Conservation (phyloP, 2,797 vertebrate species). For the Limnodromus scolopaceus region DNA sequence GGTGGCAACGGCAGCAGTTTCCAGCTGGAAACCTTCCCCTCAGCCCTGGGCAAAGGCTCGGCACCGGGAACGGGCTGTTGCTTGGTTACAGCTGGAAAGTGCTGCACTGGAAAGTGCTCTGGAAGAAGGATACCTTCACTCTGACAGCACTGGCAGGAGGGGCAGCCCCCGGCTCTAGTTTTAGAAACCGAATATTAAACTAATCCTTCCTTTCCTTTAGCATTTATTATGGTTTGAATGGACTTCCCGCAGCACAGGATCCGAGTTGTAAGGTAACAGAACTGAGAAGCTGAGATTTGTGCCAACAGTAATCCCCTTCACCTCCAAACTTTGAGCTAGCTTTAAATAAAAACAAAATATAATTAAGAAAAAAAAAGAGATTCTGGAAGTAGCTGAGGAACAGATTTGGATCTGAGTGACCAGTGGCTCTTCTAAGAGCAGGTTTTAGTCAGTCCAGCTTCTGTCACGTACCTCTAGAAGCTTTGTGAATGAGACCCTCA, state of each 20-base stretch:
- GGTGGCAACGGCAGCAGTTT: background rate
- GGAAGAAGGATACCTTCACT: constrained; percentile 37
- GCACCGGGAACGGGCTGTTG: background rate
- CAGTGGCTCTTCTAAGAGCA: background rate
- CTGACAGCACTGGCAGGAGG: constrained; percentile 22
- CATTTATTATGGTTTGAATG: background rate
- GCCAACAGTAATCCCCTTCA: background rate
- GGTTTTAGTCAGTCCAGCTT: background rate
- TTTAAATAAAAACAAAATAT: background rate
- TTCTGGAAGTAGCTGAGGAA: background rate
- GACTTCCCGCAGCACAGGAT: background rate
- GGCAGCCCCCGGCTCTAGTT: background rate
- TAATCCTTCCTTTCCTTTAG: background rate
- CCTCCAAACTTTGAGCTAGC: background rate
- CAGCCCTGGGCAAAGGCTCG: background rate
- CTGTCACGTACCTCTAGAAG: background rate
- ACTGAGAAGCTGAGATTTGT: background rate
- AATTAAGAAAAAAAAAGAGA: background rate
- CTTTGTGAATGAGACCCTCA: background rate
- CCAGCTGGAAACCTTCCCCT: background rate
- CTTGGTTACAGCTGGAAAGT: constrained; percentile 47
- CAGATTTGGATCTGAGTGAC: background rate
- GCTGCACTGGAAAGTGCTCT: background rate
- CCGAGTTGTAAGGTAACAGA: background rate
- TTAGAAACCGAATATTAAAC: background rate